These are phyloP conservation scores for Yponomeuta cagnagella DNA, from an alignment of 2,888 invertebrate species.

Conservation along the genomic window DNA sequence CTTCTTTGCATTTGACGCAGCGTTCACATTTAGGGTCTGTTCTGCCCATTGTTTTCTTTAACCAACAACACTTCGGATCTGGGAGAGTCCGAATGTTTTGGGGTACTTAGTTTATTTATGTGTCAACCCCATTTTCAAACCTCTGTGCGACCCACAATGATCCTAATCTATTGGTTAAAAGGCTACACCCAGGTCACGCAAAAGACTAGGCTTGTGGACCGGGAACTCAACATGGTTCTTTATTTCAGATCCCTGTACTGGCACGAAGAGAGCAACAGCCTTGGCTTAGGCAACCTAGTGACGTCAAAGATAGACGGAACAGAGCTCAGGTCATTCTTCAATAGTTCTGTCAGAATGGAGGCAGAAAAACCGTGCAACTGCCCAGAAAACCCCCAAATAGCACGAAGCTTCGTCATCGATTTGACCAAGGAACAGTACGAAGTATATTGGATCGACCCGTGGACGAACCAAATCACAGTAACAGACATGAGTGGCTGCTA, in stretches of 20 bases:
- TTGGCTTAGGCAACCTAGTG: constrained; percentile 78
- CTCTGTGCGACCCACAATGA: background rate
- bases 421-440: constrained; percentile 74
- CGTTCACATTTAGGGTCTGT: no score
- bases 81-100: background rate
- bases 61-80: background rate
- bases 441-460: constrained; percentile 80
- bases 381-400: constrained; percentile 77
- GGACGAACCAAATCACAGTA: constrained; percentile 75
- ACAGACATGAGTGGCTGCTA: constrained; percentile 81
- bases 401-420: constrained; percentile 81
- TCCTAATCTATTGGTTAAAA: background rate
- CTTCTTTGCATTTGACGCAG: no score
- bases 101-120: background rate
- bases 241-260: constrained; percentile 80
- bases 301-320: constrained; percentile 76
- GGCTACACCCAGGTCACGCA: background rate
- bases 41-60: no score
- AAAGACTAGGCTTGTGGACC: background rate
- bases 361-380: constrained; percentile 75
- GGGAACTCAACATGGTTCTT: constrained; percentile 1
- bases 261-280: constrained; percentile 80
- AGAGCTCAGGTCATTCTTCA: constrained; percentile 75
- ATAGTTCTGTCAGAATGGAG: constrained; percentile 31
- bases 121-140: background rate